A percentile compares a stretch with the other conserved stretches of the same genome.
These are phyloP conservation scores for Amphimallon solstitiale DNA, from an alignment of 2,888 invertebrate species.

Conservation along the genomic window DNA sequence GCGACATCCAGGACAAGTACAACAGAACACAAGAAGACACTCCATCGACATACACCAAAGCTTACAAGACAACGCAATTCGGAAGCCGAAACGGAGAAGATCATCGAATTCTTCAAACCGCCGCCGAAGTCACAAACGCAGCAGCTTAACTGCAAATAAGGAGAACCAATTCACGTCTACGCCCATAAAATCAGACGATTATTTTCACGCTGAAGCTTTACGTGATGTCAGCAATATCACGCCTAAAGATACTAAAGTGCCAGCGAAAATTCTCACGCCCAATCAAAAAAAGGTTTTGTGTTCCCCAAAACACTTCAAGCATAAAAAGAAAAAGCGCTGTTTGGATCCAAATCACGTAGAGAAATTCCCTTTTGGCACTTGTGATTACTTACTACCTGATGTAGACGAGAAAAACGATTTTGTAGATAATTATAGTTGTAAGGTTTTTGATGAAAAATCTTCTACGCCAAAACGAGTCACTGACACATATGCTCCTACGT, in stretches of 20 bases:
- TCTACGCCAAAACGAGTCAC: constrained; percentile 25
- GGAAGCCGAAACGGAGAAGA: constrained; percentile 63
- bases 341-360: constrained; percentile 52
- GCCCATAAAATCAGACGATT: constrained; percentile 65
- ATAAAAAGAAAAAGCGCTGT: constrained; percentile 59
- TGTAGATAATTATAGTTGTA: constrained; percentile 23
- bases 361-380: constrained; percentile 39
- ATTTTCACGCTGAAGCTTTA: constrained; percentile 61
- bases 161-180: constrained; percentile 72
- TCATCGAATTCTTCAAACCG: constrained; percentile 63
- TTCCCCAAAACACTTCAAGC: constrained; percentile 42
- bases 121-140: constrained; percentile 60
- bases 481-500: constrained; percentile 64
- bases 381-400: constrained; percentile 59
- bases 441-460: constrained; percentile 8
- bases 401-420: constrained; percentile 56
- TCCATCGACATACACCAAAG: constrained; percentile 54
- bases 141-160: constrained; percentile 67
- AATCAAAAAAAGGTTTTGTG: constrained; percentile 6
- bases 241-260: constrained; percentile 57
- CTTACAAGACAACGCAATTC: constrained; percentile 61
- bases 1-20: constrained; percentile 34
- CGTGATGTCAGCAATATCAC: constrained; percentile 74
- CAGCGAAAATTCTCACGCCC: neutral
- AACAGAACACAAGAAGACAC: constrained; percentile 38